Evolutionary conservation across 2,797 vertebrate species (phyloP).

Genomic region (Cyclopterus lumpus): DNA sequence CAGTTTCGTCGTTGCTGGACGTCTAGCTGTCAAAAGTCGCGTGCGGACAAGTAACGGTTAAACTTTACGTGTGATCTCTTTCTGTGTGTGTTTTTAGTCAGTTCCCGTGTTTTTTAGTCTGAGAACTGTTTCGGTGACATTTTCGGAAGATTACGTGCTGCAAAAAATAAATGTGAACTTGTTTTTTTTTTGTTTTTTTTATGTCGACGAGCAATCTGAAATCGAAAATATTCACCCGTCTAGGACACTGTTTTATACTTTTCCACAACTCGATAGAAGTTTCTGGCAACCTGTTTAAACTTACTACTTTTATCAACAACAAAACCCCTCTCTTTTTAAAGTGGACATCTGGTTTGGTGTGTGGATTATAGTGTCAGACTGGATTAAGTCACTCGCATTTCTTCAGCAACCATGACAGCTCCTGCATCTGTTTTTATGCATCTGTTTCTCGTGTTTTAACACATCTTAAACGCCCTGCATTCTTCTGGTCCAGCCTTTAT

Average conservation of each 20-base stretch:
- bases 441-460: slow-evolving; percentile 74
- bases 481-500: slow-evolving; percentile 37
- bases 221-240: slow-evolving; percentile 27
- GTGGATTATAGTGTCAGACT: slow-evolving; percentile 72
- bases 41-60: slow-evolving; percentile 53
- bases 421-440: slow-evolving; percentile 76
- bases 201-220: slow-evolving; percentile 25
- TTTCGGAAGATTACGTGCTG: slow-evolving; percentile 26
- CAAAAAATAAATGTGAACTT: slow-evolving; percentile 42
- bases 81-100: background rate
- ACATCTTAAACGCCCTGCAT: slow-evolving; percentile 64
- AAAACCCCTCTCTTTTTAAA: slow-evolving; percentile 38
- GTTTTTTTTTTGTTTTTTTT: background rate
- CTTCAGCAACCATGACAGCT: slow-evolving; percentile 72
- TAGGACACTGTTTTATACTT: slow-evolving; percentile 43
- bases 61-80: slow-evolving; percentile 49
- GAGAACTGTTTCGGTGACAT: slow-evolving; percentile 25
- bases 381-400: slow-evolving; percentile 76
- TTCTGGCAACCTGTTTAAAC: slow-evolving; percentile 56
- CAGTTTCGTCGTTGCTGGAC: slow-evolving; percentile 55
- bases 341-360: slow-evolving; percentile 64
- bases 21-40: slow-evolving; percentile 79
- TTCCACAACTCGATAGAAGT: slow-evolving; percentile 62
- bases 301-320: slow-evolving; percentile 20
- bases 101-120: background rate